A percentile compares a stretch with the other conserved stretches of the same genome.
Evolutionary conservation across 1,140 invertebrate species (phyloP).

Genomic region (Nasonia vitripennis): DNA sequence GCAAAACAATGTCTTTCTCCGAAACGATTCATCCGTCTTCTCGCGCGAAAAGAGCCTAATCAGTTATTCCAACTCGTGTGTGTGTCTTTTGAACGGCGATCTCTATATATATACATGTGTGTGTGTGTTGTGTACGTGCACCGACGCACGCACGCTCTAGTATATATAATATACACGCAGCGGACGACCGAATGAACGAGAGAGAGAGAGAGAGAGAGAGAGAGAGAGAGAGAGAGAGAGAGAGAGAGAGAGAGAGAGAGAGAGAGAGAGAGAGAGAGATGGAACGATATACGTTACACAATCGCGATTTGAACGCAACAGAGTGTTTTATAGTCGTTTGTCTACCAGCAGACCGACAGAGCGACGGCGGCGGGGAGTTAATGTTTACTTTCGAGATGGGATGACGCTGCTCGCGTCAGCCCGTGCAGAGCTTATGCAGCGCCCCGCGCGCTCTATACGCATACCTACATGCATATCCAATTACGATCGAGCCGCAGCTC

Average conservation of each 20-base stretch:
- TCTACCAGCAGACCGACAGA: neutral
- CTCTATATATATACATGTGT: neutral
- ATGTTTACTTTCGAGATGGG: slow-evolving; percentile 51
- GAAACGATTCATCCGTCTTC: slow-evolving; percentile 9
- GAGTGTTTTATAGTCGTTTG: slow-evolving; percentile 39
- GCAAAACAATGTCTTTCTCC: slow-evolving; percentile 34
- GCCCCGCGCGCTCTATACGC: neutral
- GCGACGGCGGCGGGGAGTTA: neutral
- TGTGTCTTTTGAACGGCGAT: neutral
- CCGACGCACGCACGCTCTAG: neutral
- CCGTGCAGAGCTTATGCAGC: slow-evolving; percentile 32
- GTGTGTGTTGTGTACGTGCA: neutral
- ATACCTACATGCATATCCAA: slow-evolving; percentile 43
- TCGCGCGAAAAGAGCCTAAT: slow-evolving; percentile 26
- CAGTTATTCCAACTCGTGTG: slow-evolving; percentile 12
- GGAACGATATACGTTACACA: slow-evolving; percentile 29
- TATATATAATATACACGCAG: neutral
- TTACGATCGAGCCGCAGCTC: slow-evolving; percentile 29
- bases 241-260: slow-evolving; percentile 3
- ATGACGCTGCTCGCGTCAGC: slow-evolving; percentile 46
- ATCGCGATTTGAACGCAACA: slow-evolving; percentile 34
- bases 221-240: neutral
- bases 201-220: neutral
- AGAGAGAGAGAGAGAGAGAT: neutral
- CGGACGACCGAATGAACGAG: neutral